Base-by-base conservation (phyloP, 2,113 vertebrate genomes). In the Nothobranchius kuhntae region DNA sequence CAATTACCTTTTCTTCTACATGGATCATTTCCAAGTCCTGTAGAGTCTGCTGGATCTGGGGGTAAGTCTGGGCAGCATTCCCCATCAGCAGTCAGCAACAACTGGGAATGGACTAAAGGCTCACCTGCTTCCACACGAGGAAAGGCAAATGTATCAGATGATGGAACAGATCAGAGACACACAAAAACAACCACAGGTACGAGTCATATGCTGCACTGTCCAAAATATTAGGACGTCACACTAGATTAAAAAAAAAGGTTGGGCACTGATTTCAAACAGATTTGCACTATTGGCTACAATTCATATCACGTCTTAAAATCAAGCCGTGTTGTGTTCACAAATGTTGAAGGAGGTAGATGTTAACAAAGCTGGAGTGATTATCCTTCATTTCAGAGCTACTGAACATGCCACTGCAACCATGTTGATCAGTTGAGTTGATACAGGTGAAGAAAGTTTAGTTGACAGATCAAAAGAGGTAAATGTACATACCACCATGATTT, bases 111-210 rank as follows among this genome's bases (percentile, higher is more conserved):
- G 80, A 75, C 69, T 17, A 30, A 6, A 2, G 48, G 3, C 13
- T 53, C 65, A 48, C 62, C 68, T 38, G 40, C 55, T 42, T 51
- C 67, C n/a, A 68, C 47, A 46, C 53, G 56, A 21, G 56, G n/a
- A 26, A 57, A 30, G 10, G 40, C 24, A 62, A 53, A 54, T 59
- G 58, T 7, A 71, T 1, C 65, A 30, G 58, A 17, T 68, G 58
- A 75, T 65, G 47, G 46, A 40, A 44, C 60, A 24, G 65, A 65
- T 50, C 14, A 0, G 42, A 57, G 53, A 59, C 9, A 15, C 48
- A 60, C 36, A 8, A 54, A 69, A n/a, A 44, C 66, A 75, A 53
- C 78, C 51, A 72, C 58, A 71, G 84, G 88, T 89, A 75, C 77
- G 61, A 72, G 13, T 64, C 24, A 12, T 36, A 53, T 56, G 9